Conservation (phyloP, 2,797 vertebrate genomes). For the Buphagus erythrorhynchus region DNA sequence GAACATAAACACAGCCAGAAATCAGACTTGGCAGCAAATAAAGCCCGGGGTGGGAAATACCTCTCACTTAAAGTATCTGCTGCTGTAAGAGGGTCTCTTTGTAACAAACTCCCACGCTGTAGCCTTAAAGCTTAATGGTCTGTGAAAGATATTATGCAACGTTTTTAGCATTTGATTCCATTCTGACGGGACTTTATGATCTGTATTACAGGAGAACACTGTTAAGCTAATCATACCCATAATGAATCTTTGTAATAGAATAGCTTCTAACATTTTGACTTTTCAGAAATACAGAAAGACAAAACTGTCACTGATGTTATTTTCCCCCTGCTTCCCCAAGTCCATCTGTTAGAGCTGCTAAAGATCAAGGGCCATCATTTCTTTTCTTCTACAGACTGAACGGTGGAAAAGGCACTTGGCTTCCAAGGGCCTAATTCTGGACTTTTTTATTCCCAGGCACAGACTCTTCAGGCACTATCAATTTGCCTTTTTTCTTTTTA, state of each 20-base stretch:
- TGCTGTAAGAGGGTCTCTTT: conserved; percentile 25
- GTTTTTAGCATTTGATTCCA: conserved; percentile 26
- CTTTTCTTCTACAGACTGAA: neutral
- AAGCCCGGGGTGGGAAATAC: neutral
- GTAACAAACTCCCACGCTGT: conserved; percentile 25
- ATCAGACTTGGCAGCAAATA: neutral
- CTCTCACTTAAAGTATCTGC: neutral
- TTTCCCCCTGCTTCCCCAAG: conserved; percentile 19
- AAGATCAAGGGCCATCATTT: conserved; percentile 7
- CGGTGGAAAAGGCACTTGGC: neutral
- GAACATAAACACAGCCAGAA: neutral
- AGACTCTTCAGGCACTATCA: conserved; percentile 18
- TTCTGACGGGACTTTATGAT: conserved; percentile 37
- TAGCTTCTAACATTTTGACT: neutral
- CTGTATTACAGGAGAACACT: conserved; percentile 33
- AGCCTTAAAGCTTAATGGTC: conserved; percentile 49
- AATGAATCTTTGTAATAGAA: conserved; percentile 19
- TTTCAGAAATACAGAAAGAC: neutral
- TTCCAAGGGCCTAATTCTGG: neutral
- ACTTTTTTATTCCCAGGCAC: neutral
- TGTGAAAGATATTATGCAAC: conserved; percentile 54
- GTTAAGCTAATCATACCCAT: conserved; percentile 41
- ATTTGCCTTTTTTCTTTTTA: conserved; percentile 27
- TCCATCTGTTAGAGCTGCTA: conserved; percentile 37
- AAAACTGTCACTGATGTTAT: neutral